Base-by-base conservation (phyloP, 2,888 invertebrate species). In the Mythimna albipuncta region DNA sequence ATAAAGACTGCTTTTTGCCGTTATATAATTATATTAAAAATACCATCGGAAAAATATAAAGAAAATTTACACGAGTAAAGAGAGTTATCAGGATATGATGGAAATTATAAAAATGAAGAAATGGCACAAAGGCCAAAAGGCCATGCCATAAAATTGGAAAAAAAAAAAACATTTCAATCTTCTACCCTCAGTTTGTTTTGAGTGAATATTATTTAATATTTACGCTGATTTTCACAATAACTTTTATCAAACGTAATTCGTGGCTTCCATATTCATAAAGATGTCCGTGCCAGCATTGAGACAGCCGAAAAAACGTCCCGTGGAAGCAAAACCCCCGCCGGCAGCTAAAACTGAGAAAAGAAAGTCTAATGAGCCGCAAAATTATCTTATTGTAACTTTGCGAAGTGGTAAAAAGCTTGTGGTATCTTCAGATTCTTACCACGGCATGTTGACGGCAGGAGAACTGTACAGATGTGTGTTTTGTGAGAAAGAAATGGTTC, bases 371-470 rank as follows among this genome's bases (percentile, higher is more conserved):
- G 47, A 47, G 2, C 70, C 70, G 0, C 84, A 89, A 47, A 90
- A 91, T 64, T 85, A 63, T 70, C 87, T 94, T 0, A 93, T 94
- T 3, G 64, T 95, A 26, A 93, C 92, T 58, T 75, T 94, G 50
- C 92, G 90, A 75, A 88, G 86, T 47, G 84, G 88, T 2, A 87
- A 73, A 11, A 93, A 92, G 72, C 85, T 95, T 1, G 94, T 94
- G 0, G 87, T 95, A 1, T 77, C 92, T 3, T 91, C 91, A 0
- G 94, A 95, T 68, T 84, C 91, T 0, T 94, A 93, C 74, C 89
- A 94, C 69, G 93, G 94, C 0, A 89, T 94, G 6, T 69, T 94
- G n/a, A 89, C 84, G 2, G 81, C 82, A 0, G 91, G 90, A 1
- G 87, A 89, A 0, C 78, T 86, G 55, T 92, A 87, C 62, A 90